phyloP scores from a whole-genome alignment of 2,113 vertebrate species.

The Myodes glareolus region DNA sequence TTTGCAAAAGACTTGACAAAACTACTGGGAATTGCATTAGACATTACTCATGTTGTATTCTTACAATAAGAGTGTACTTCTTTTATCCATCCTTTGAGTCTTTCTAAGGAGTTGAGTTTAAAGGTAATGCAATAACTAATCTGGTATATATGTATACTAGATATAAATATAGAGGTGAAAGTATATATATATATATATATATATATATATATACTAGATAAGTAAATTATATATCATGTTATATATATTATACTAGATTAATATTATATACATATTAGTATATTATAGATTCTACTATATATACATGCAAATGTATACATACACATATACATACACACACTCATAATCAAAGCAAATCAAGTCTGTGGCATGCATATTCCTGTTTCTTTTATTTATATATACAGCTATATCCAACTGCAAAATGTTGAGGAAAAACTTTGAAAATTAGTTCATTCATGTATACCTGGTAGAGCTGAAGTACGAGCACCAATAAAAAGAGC shows the following conservation, averaged over 20 bases:
- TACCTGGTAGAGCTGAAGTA: background rate
- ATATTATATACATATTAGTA: too few species aligned
- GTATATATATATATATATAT: background rate
- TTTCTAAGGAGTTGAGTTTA: background rate
- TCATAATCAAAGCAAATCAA: background rate
- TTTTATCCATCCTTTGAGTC: background rate
- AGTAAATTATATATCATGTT: too few species aligned
- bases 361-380: background rate
- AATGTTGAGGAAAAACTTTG: background rate
- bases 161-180: background rate
- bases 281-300: too few species aligned
- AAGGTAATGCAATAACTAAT: background rate
- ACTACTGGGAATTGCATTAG: background rate
- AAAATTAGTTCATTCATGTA: background rate
- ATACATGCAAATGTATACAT: background rate
- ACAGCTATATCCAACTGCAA: background rate
- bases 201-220: background rate
- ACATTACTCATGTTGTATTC: background rate
- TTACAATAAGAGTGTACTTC: background rate
- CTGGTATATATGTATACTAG: background rate
- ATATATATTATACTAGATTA: too few species aligned
- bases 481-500: background rate
- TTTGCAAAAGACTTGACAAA: background rate
- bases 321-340: background rate
- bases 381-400: background rate